A percentile compares a stretch with the other conserved stretches of the same genome.
Conservation (phyloP, 2,113 vertebrate genomes). For the Antennarius striatus region DNA sequence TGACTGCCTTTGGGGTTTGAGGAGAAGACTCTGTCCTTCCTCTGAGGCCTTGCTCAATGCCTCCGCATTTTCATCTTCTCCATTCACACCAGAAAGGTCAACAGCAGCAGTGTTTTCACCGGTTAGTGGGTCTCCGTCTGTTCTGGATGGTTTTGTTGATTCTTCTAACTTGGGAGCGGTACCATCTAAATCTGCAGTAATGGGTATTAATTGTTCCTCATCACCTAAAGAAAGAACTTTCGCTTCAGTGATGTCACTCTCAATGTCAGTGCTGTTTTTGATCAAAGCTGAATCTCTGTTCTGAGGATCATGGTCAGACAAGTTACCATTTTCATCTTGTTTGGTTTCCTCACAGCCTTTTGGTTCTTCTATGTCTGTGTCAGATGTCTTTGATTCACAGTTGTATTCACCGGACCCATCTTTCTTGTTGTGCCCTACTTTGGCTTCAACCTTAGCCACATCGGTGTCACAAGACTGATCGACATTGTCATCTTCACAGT, state of each 20-base stretch:
- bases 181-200: not conserved
- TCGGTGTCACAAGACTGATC: not conserved
- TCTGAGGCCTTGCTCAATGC: conserved; percentile 58
- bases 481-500: not conserved
- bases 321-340: conserved; percentile 33
- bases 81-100: conserved; percentile 6
- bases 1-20: conserved; percentile 51
- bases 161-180: not conserved
- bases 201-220: conserved; percentile 1
- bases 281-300: conserved; percentile 22
- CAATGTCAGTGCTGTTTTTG: not conserved
- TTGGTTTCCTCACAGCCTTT: not conserved
- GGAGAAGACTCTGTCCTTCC: conserved; percentile 63
- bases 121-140: not conserved
- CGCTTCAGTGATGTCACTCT: not conserved
- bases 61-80: conserved; percentile 52
- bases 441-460: conserved; percentile 1
- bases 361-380: conserved; percentile 17
- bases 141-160: not conserved
- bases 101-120: not conserved
- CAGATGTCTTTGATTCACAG: conserved; percentile 7
- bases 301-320: not conserved
- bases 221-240: not conserved
- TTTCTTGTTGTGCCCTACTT: not conserved
- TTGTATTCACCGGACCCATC: not conserved